phyloP scores from a whole-genome alignment of 2,888 invertebrate genomes.

The Caenorhabditis sp. region DNA sequence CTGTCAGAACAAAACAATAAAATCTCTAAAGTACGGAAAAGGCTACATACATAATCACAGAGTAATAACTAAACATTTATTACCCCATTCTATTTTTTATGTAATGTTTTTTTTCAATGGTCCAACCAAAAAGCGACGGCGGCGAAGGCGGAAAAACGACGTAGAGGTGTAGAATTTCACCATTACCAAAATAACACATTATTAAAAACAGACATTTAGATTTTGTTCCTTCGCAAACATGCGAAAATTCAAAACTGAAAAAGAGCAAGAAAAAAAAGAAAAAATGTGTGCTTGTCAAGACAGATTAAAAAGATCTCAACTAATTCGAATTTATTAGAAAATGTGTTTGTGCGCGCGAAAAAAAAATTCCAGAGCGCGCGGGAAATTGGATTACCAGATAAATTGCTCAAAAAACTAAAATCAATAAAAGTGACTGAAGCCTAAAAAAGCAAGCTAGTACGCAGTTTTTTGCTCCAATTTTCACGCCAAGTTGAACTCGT shows the following conservation, averaged over 20 bases:
- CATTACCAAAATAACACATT: not conserved
- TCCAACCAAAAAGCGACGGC: not conserved
- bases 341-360: not conserved
- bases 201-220: not conserved
- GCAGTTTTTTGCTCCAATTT: not conserved
- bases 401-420: not conserved
- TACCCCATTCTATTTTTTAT: not conserved
- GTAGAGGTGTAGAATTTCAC: not conserved
- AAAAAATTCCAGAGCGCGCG: constrained; percentile 1
- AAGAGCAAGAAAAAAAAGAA: not conserved
- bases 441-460: not conserved
- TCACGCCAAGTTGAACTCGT: not conserved
- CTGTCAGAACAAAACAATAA: not conserved
- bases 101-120: not conserved
- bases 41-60: not conserved
- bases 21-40: not conserved
- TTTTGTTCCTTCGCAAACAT: not conserved
- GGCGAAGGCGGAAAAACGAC: not conserved
- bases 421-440: not conserved
- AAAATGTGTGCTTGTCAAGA: not conserved
- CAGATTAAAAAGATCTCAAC: constrained; percentile 1
- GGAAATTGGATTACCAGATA: not conserved
- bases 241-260: not conserved
- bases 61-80: not conserved
- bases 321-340: constrained; percentile 1